These are phyloP conservation scores for Cantharis lateralis DNA, from an alignment of 2,888 invertebrate genomes.

Conservation along the genomic window DNA sequence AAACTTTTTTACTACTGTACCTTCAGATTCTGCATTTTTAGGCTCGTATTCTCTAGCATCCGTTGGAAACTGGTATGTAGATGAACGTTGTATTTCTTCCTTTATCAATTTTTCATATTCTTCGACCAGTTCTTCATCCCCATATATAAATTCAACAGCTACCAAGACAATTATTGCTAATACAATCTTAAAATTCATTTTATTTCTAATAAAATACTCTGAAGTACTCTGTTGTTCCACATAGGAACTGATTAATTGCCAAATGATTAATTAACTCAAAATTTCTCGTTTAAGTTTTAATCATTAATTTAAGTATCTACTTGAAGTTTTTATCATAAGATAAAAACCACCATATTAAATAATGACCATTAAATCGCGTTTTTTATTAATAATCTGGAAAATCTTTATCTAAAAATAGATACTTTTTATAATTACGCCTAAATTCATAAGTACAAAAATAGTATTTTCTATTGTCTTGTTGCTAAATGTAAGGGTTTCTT, in stretches of 20 bases:
- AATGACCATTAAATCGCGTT: too few relatives aligned
- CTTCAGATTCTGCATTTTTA: not conserved
- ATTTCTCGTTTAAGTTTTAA: too few relatives aligned
- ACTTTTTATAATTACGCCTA: too few relatives aligned
- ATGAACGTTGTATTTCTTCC: not conserved
- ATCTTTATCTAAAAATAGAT: too few relatives aligned
- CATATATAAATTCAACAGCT: not conserved
- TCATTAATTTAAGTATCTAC: too few relatives aligned
- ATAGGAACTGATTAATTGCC: not conserved
- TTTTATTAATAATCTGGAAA: too few relatives aligned
- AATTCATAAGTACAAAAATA: too few relatives aligned
- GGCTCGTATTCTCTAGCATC: not conserved
- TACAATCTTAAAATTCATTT: not conserved
- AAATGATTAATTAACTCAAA: not conserved
- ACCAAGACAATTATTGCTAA: not conserved
- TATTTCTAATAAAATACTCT: not conserved
- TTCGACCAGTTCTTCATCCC: not conserved
- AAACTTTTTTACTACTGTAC: too few relatives aligned
- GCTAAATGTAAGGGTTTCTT: too few relatives aligned
- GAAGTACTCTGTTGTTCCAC: not conserved
- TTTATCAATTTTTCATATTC: slow-evolving; percentile 5
- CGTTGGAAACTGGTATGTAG: not conserved
- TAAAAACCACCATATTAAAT: too few relatives aligned
- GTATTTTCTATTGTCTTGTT: too few relatives aligned
- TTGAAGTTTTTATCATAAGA: too few relatives aligned